Percentiles rank a stretch among this genome's conserved stretches.
phyloP scores from a whole-genome alignment of 2,113 vertebrate species.

The Caracal caracal region DNA sequence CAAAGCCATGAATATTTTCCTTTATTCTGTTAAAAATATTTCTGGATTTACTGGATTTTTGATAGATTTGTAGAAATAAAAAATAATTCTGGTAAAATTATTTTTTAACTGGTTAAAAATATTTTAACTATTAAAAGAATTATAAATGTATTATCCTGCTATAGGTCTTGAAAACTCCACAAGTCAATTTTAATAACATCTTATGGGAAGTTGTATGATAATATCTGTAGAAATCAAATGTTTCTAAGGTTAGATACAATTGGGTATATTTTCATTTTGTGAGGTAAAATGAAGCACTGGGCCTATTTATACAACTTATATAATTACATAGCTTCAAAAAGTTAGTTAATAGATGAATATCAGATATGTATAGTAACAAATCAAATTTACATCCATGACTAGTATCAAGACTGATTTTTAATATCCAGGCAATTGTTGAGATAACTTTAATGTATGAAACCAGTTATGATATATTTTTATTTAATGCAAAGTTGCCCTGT shows the following conservation, averaged over 20 bases:
- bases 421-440: not conserved
- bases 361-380: not conserved
- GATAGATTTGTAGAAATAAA: not conserved
- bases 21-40: not conserved
- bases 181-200: conserved; percentile 16
- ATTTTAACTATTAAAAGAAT: conserved; percentile 31
- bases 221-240: not conserved
- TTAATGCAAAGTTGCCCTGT: not conserved
- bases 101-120: not conserved
- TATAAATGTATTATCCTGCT: not conserved
- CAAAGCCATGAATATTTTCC: not conserved
- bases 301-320: not conserved
- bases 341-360: not conserved
- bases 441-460: not conserved
- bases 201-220: not conserved
- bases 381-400: not conserved
- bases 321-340: not conserved
- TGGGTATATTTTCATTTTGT: not conserved
- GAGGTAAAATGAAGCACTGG: not conserved
- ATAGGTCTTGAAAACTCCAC: not conserved
- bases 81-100: not conserved
- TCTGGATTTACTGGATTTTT: not conserved
- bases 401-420: conserved; percentile 1
- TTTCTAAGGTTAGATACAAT: not conserved
- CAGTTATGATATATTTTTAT: not conserved